phyloP scores from a whole-genome alignment of 2,113 vertebrate species.

The Burhinus bistriatus region DNA sequence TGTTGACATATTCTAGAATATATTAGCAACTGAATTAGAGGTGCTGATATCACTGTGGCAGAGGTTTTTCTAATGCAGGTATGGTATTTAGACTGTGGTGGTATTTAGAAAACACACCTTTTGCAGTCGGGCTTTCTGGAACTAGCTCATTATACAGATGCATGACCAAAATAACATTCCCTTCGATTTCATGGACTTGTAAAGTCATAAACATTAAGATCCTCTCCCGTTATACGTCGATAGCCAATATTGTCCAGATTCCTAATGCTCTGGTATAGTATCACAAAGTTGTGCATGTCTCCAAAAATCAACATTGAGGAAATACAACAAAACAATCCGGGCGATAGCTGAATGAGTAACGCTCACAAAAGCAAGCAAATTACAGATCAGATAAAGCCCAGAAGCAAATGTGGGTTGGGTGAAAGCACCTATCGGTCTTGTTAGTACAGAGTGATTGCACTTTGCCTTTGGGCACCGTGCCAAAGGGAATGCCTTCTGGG shows the following conservation, averaged over 20 bases:
- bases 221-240: background rate
- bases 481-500: background rate
- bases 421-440: background rate
- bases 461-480: background rate
- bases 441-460: background rate
- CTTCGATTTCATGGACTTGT: background rate
- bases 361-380: background rate
- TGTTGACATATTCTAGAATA: background rate
- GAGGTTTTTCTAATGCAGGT: background rate
- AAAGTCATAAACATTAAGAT: background rate
- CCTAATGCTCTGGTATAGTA: background rate
- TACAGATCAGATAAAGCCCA: background rate
- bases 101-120: background rate
- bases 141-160: background rate
- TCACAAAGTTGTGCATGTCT: background rate
- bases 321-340: background rate
- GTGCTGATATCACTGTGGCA: background rate
- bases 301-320: background rate
- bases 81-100: too few species aligned
- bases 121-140: background rate
- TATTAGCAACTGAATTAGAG: background rate
- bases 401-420: background rate
- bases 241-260: background rate
- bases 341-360: background rate
- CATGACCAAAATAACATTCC: background rate